Conservation (phyloP, 2,888 invertebrate genomes). For the Hyles lineata region DNA sequence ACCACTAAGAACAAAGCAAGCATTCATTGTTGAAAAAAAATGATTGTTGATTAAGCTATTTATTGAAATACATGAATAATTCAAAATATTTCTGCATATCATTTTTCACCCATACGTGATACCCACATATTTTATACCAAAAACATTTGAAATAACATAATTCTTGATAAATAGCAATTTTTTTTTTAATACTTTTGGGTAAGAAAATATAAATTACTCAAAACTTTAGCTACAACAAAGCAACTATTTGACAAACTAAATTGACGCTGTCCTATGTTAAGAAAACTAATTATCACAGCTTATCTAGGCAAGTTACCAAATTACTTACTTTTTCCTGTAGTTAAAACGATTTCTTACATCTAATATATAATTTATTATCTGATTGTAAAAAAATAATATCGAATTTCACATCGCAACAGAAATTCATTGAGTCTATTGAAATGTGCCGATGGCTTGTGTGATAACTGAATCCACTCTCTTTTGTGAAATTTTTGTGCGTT, state of each 20-base stretch:
- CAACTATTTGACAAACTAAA: too few species aligned
- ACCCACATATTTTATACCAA: neutral
- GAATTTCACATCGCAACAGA: constrained; percentile 41
- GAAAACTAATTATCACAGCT: neutral
- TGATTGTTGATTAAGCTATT: constrained; percentile 56
- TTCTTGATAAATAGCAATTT: too few species aligned
- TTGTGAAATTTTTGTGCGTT: constrained; percentile 57
- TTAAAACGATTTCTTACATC: neutral
- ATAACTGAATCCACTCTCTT: constrained; percentile 73
- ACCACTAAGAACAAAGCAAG: constrained; percentile 51
- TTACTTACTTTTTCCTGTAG: neutral
- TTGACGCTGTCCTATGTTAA: too few species aligned
- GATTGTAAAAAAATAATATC: constrained; percentile 32
- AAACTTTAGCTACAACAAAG: too few species aligned
- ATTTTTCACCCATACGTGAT: constrained; percentile 35
- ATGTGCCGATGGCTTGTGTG: constrained; percentile 57
- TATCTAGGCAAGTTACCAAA: too few species aligned
- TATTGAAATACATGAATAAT: constrained; percentile 55
- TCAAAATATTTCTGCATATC: neutral
- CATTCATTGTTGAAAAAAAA: constrained; percentile 33
- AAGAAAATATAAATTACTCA: neutral
- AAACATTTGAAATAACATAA: neutral
- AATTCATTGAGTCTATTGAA: constrained; percentile 61
- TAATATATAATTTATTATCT: constrained; percentile 27
- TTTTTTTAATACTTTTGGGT: too few species aligned